Base-by-base conservation (phyloP, 2,797 vertebrate genomes). In the Chaetophractus vellerosus region DNA sequence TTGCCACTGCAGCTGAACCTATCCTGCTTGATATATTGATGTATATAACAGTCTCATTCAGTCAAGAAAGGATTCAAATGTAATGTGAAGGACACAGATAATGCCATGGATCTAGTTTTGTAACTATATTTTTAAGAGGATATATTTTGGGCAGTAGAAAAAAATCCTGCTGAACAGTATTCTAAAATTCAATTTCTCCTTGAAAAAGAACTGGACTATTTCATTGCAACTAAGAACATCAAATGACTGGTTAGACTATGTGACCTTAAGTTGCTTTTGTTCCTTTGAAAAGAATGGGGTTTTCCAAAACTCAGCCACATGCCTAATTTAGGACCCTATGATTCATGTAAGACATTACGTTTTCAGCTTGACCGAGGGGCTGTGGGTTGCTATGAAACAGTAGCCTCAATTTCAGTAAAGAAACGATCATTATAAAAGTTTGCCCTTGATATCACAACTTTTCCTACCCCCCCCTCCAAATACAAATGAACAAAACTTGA, bases 271-370 rank as follows among this genome's bases (percentile, higher is more conserved):
- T 33, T 81, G 23, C 68, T 91, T 97, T 88, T 91, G 72, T 63
- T 91, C 94, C 81, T 94, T 94, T 85, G 84, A 96, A 55, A 94
- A 93, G 89, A 94, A 78, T 78, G 41, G 6, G 14, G 1, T 1
- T 83, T 95, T 92, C 76, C 24, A 89, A 76, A 84, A 91, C 33
- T 79, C 31, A 95, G 76, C 50, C 28, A 81, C 26, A 64, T 24
- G 36, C 24, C 31, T 91, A 91, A 87, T 90, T 95, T 81, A 85
- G 68, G 76, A 66, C 1, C 6, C 68, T 23, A n/a, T 63, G 87
- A 95, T 85, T 97, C 82, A 83, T 31, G 1, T 31, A 69, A 82
- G 33, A 66, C 21, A 61, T 82, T 82, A 93, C 4, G 71, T 82
- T 71, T 55, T 93, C 52, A 61, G 55, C 31, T 95, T 92, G 9